These are phyloP conservation scores for Nothobranchius kuhntae DNA, from an alignment of 2,113 vertebrate genomes.

Conservation along the genomic window DNA sequence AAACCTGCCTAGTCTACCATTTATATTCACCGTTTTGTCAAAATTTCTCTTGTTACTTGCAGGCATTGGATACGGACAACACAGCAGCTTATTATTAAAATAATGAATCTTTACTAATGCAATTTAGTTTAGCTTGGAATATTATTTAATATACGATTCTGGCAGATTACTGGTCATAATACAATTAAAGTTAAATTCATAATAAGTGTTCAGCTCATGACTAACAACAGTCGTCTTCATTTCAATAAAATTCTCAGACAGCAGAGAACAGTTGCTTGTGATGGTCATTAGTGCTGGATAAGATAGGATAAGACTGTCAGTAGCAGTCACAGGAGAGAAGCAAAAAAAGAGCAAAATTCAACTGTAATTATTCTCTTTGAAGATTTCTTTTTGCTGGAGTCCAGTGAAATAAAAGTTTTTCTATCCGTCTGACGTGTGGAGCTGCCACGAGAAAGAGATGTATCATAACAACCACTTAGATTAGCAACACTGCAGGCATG, in stretches of 20 bases:
- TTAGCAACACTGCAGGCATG: slow-evolving; percentile 11
- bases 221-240: slow-evolving; percentile 13
- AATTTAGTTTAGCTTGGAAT: background rate
- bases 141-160: background rate
- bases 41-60: slow-evolving; percentile 12
- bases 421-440: slow-evolving; percentile 4
- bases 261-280: slow-evolving; percentile 1
- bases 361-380: slow-evolving; percentile 20
- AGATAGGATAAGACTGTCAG: background rate
- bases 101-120: slow-evolving; percentile 12
- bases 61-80: background rate
- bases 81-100: background rate
- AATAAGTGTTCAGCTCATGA: slow-evolving; percentile 7
- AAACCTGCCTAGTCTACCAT: too few relatives aligned
- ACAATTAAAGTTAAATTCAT: background rate
- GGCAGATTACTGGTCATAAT: slow-evolving; percentile 12
- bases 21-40: background rate
- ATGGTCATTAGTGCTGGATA: slow-evolving; percentile 8
- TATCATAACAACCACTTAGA: slow-evolving; percentile 1
- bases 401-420: slow-evolving; percentile 6
- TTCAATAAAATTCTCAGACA: slow-evolving; percentile 6
- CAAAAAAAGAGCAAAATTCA: slow-evolving; percentile 1
- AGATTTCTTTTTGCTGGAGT: slow-evolving; percentile 16
- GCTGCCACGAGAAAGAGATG: slow-evolving; percentile 3
- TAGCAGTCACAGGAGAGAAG: background rate